Conservation (phyloP, 2,888 invertebrate species). For the Lasioglossum oenotherae region DNA sequence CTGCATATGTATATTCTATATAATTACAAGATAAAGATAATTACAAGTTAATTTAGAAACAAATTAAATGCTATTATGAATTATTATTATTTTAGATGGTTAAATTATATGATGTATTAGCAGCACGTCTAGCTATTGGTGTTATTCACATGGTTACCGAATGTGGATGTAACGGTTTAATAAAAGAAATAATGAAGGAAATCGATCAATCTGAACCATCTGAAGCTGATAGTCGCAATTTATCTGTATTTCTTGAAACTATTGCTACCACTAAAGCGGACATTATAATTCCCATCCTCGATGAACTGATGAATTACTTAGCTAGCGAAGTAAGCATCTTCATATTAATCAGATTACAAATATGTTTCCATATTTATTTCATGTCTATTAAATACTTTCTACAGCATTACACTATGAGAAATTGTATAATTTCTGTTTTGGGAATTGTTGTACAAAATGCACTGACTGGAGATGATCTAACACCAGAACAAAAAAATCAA, state of each 20-base stretch:
- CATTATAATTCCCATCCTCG: constrained; percentile 77
- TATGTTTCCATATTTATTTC: constrained; percentile 11
- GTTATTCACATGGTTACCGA: constrained; percentile 89
- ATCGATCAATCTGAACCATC: constrained; percentile 89
- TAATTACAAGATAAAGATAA: too few species aligned
- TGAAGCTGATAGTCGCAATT: constrained; percentile 84
- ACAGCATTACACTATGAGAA: constrained; percentile 88
- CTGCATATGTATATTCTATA: background rate
- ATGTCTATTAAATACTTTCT: constrained; percentile 56
- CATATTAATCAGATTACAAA: constrained; percentile 21
- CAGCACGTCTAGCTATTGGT: constrained; percentile 89
- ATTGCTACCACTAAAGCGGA: constrained; percentile 72
- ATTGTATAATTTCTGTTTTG: constrained; percentile 93
- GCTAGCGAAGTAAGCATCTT: constrained; percentile 74
- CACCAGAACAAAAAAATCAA: constrained; percentile 88
- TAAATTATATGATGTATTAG: constrained; percentile 91
- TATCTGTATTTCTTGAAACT: constrained; percentile 78
- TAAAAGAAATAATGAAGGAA: constrained; percentile 90
- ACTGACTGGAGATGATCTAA: constrained; percentile 90
- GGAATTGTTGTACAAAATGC: constrained; percentile 91
- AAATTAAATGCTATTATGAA: constrained; percentile 58
- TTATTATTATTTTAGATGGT: constrained; percentile 87
- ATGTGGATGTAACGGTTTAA: constrained; percentile 89
- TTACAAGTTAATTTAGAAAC: constrained; percentile 11
- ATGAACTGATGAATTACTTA: constrained; percentile 77